Evolutionary conservation across 2,888 invertebrate genomes (phyloP).

Genomic region (Heterodera filipjevi): DNA sequence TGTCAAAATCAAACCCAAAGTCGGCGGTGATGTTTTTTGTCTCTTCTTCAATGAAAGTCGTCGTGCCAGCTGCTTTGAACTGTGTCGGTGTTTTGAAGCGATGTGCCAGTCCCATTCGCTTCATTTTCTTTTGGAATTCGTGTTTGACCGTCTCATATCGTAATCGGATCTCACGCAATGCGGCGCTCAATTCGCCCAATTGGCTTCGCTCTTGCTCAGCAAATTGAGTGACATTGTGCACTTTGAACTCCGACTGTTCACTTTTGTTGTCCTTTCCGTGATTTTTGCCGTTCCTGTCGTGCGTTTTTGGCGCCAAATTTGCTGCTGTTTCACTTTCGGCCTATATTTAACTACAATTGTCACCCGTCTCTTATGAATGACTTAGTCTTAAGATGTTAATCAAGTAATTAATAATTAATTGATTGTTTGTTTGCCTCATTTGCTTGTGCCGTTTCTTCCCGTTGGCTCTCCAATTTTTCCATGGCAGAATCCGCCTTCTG

Average conservation of each 20-base stretch:
- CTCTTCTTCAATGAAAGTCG: constrained; percentile 19
- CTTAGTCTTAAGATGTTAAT: neutral
- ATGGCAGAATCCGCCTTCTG: constrained; percentile 19
- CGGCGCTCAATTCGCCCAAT: constrained; percentile 10
- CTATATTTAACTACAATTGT: neutral
- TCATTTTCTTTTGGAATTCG: constrained; percentile 19
- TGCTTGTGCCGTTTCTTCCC: neutral
- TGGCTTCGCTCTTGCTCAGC: constrained; percentile 24
- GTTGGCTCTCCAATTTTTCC: constrained; percentile 10
- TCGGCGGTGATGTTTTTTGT: neutral
- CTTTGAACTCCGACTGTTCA: constrained; percentile 1
- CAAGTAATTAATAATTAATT: neutral
- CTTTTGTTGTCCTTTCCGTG: neutral
- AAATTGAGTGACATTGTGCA: constrained; percentile 8
- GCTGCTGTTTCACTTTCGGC: neutral
- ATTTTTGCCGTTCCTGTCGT: neutral
- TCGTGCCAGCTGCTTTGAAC: constrained; percentile 16
- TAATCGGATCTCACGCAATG: constrained; percentile 12
- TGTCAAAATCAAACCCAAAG: neutral
- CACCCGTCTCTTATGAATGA: neutral
- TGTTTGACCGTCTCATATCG: constrained; percentile 24
- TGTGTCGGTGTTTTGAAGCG: constrained; percentile 5
- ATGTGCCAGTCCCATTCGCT: constrained; percentile 4
- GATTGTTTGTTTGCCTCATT: neutral
- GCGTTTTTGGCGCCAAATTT: constrained; percentile 8